These are phyloP conservation scores for Myiopsitta monachus DNA, from an alignment of 2,113 vertebrate genomes.

Conservation along the genomic window DNA sequence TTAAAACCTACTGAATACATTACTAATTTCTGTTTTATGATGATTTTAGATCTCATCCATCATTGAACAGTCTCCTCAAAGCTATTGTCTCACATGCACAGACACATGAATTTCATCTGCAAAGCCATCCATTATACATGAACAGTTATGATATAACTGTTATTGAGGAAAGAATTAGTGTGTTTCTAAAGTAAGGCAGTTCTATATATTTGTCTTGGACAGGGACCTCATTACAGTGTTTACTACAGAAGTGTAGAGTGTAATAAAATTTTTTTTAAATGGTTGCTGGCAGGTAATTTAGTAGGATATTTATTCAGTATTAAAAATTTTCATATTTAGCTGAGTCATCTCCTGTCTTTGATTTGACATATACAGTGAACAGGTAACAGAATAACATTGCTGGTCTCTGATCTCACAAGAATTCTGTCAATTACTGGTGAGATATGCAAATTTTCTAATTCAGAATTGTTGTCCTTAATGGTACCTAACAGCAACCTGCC, in stretches of 20 bases:
- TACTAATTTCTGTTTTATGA: not conserved
- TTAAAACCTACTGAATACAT: not conserved
- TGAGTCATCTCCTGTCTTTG: not conserved
- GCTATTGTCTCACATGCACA: not conserved
- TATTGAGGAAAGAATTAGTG: not conserved
- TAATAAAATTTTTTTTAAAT: not conserved
- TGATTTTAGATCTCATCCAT: not conserved
- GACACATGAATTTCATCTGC: not conserved
- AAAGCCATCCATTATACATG: not conserved
- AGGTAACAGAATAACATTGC: not conserved
- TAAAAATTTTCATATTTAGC: not conserved
- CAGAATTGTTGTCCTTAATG: not conserved
- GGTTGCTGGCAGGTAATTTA: not conserved
- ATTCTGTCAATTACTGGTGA: not conserved
- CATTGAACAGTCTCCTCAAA: not conserved
- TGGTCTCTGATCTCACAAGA: not conserved
- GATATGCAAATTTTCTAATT: not conserved
- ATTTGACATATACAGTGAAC: not conserved
- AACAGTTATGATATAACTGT: not conserved
- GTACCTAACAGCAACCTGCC: not conserved
- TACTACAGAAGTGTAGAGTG: not conserved
- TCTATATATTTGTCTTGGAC: conserved; percentile 20
- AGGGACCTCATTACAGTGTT: not conserved
- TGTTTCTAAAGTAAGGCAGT: not conserved
- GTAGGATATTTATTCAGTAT: not conserved